These are phyloP conservation scores for Hirtodrosophila alboralis DNA, from an alignment of 2,888 invertebrate species.

Conservation along the genomic window DNA sequence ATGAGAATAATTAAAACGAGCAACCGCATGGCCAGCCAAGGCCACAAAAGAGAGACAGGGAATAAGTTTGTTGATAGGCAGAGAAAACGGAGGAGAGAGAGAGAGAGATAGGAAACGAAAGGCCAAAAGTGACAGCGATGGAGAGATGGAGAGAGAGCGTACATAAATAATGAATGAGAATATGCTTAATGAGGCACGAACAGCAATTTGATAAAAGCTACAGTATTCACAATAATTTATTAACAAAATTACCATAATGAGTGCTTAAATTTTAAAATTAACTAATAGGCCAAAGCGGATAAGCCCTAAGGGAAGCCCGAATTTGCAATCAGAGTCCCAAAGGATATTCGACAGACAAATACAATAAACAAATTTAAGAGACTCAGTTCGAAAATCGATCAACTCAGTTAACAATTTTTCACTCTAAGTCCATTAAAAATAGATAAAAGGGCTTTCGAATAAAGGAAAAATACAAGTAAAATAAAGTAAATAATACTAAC, in stretches of 20 bases:
- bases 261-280: constrained; percentile 45
- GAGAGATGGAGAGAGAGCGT: constrained; percentile 8
- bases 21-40: constrained; percentile 15
- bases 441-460: too few species aligned
- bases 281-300: constrained; percentile 33
- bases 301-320: constrained; percentile 3
- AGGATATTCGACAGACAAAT: background rate
- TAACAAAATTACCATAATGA: constrained; percentile 62
- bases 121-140: background rate
- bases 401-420: too few species aligned
- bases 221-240: constrained; percentile 29
- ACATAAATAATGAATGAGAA: constrained; percentile 19
- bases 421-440: too few species aligned
- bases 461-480: too few species aligned
- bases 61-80: constrained; percentile 2
- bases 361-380: too few species aligned
- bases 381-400: too few species aligned
- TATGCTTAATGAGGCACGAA: constrained; percentile 57
- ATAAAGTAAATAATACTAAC: too few species aligned
- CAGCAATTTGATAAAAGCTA: constrained; percentile 58
- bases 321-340: background rate
- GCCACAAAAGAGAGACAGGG: background rate
- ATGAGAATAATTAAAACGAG: constrained; percentile 39
- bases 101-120: background rate
- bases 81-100: background rate